A percentile compares a stretch with the other conserved stretches of the same genome.
Evolutionary conservation across 2,113 vertebrate genomes (phyloP).

Genomic region (Perognathus longimembris): DNA sequence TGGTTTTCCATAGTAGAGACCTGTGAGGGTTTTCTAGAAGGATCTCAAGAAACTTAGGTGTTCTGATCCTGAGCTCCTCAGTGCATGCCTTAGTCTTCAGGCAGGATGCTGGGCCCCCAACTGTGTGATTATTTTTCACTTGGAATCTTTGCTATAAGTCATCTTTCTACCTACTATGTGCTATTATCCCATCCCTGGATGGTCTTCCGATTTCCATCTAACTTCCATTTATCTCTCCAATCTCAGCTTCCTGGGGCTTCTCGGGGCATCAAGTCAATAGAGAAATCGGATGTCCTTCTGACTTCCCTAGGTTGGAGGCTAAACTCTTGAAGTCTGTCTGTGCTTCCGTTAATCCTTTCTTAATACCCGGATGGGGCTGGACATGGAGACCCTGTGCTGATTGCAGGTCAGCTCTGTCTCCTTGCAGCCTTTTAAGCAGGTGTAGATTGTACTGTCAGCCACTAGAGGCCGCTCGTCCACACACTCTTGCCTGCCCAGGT

Average conservation of each 20-base stretch:
- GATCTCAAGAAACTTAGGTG: neutral
- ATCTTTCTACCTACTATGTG: neutral
- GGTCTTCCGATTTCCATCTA: neutral
- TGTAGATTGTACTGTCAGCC: neutral
- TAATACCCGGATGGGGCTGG: neutral
- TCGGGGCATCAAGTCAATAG: neutral
- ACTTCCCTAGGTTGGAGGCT: neutral
- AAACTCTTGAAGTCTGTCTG: neutral
- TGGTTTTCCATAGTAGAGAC: neutral
- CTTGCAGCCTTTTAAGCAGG: neutral
- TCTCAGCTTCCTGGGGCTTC: neutral
- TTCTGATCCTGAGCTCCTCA: neutral
- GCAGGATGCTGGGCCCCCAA: too few species aligned
- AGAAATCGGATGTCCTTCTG: conserved; percentile 36
- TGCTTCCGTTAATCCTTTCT: conserved; percentile 1
- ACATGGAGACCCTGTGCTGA: neutral
- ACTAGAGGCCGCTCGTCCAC: conserved; percentile 73
- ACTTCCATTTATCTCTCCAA: neutral
- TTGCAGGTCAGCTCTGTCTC: neutral
- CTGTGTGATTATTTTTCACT: neutral
- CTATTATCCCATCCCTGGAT: neutral
- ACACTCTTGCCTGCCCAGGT: conserved; percentile 23
- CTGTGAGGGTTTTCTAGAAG: neutral
- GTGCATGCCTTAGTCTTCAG: neutral
- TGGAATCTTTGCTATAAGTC: neutral